Percentiles rank a stretch among this genome's conserved stretches.
Conservation (phyloP, 2,113 vertebrate genomes). For the Ochotona curzoniae region DNA sequence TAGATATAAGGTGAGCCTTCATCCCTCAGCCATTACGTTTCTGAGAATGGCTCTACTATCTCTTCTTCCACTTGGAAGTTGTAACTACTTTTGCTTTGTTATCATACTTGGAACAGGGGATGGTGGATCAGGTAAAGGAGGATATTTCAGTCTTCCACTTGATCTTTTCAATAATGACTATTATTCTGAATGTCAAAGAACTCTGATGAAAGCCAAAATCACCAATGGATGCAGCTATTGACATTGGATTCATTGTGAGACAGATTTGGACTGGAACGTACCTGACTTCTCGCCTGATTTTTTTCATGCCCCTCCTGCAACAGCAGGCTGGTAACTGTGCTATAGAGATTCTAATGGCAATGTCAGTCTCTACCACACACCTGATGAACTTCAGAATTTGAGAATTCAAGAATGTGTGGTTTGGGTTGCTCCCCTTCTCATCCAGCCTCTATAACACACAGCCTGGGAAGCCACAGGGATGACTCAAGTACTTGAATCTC, state of each 20-base stretch:
- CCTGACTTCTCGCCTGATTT: neutral
- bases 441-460: too few species aligned
- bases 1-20: neutral
- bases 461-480: too few species aligned
- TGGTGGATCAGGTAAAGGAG: neutral
- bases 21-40: neutral
- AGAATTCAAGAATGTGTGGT: neutral
- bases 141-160: neutral
- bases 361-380: neutral
- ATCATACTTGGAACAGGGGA: neutral
- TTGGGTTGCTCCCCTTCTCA: too few species aligned
- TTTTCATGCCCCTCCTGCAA: neutral
- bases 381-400: neutral
- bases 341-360: neutral
- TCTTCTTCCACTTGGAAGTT: neutral
- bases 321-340: neutral
- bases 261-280: neutral
- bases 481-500: too few species aligned
- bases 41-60: neutral
- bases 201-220: neutral
- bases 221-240: neutral
- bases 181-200: neutral
- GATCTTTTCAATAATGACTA: constrained; percentile 17
- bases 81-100: neutral
- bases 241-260: neutral